Base-by-base conservation (phyloP, 2,888 invertebrate species). In the Drosophila testacea region DNA sequence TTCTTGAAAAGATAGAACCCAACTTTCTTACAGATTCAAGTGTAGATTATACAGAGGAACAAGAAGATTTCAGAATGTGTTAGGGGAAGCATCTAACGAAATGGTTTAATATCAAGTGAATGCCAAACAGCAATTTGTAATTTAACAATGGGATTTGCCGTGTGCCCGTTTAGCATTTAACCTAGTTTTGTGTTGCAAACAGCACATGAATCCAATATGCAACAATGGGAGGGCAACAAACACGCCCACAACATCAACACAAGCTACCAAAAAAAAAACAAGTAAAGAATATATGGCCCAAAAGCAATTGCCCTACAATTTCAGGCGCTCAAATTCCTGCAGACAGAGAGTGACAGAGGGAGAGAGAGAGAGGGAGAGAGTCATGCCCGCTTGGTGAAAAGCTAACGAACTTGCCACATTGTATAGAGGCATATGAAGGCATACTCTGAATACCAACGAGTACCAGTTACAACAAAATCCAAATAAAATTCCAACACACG, bases 371-470 rank as follows among this genome's bases (percentile, higher is more conserved):
- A 10, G 11, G 4, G 59, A 11, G 30, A 34, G 44, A 9, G 22
- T 10, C 41, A 11, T 52, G 36, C 28, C 34, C 28, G 3, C 59
- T 60, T 59, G 51, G 54, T 62, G 70, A 64, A 69, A 83, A 83
- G 86, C 83, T 81, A 86, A 88, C 83, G 83, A 83, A 83, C 88
- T 83, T 85, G 80, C 73, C 81, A 83, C 78, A 64, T 63, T 41
- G 64, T 59, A 62, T 60, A 74, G 69, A 51, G 67, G 36, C 50
- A 22, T 30, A 71, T 22, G 50, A n/a, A 36, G 50, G 38, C 87
- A 80, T 82, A 82, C 61, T 73, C 84, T 84, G 88, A 87, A 86
- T 86, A 82, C 85, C 89, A 89, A 70, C 89, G 81, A 82, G 85
- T 86, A 74, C 85, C 85, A 89, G 85, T 86, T 87, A 86, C 85